Evolutionary conservation across 2,113 vertebrate species (phyloP).

Genomic region (Bothrops jararaca): DNA sequence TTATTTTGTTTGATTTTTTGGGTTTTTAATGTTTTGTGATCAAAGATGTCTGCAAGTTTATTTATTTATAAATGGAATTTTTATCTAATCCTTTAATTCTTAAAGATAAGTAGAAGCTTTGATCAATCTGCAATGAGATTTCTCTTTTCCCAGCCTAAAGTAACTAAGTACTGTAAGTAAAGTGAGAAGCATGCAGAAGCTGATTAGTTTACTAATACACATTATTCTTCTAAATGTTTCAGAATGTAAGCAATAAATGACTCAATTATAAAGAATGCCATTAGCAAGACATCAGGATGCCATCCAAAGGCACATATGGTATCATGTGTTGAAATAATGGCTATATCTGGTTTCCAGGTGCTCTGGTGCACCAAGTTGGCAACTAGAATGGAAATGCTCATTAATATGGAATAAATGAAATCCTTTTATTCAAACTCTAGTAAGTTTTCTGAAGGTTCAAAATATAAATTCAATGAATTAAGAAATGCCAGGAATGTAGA

Average conservation of each 20-base stretch:
- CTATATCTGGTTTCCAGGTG: no score
- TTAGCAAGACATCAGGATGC: no score
- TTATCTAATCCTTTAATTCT: background rate
- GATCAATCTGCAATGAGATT: background rate
- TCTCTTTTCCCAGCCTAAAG: background rate
- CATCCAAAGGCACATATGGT: no score
- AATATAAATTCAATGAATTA: no score
- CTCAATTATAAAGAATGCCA: no score
- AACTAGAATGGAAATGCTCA: no score
- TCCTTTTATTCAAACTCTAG: no score
- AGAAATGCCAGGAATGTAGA: no score
- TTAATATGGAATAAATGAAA: no score
- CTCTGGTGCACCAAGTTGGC: no score
- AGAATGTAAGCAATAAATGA: background rate
- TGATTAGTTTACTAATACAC: background rate
- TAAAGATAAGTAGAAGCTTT: background rate
- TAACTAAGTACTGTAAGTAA: background rate
- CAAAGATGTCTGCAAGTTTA: background rate
- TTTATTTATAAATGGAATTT: background rate
- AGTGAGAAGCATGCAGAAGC: background rate
- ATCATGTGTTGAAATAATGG: no score
- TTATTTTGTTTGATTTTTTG: background rate
- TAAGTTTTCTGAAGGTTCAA: no score
- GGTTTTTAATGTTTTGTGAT: background rate
- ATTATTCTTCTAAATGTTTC: background rate